Conservation (phyloP, 2,113 vertebrate species). For the Sclerurus mexicanus region DNA sequence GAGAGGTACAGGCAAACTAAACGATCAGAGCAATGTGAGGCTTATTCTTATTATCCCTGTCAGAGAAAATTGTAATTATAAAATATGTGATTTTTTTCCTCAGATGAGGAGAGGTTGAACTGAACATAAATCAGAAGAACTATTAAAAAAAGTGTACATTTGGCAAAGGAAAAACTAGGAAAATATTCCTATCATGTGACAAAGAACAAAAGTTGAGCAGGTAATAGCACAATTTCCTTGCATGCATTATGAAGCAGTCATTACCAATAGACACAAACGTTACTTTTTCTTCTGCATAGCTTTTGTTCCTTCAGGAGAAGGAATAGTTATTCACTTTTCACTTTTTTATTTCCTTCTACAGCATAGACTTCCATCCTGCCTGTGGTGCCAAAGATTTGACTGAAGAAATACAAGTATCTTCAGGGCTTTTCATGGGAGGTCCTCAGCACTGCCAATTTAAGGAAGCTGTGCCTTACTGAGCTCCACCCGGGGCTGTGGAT, state of each 20-base stretch:
- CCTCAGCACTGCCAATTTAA: background rate
- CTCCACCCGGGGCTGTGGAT: accelerated
- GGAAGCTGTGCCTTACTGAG: background rate
- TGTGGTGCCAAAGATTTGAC: background rate
- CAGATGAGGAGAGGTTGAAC: background rate
- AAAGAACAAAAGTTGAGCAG: background rate
- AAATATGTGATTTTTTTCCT: background rate
- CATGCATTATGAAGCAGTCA: background rate
- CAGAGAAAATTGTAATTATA: background rate
- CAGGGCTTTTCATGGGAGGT: background rate
- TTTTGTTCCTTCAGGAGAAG: background rate
- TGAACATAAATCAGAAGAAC: background rate
- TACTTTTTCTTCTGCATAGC: background rate
- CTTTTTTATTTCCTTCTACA: background rate
- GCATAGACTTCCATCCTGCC: background rate
- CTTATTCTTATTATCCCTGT: background rate
- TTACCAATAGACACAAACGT: background rate
- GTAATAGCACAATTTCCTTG: background rate
- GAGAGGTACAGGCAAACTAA: background rate
- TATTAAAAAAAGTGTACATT: background rate
- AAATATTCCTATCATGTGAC: background rate
- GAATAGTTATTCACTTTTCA: background rate
- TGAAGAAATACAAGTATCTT: background rate
- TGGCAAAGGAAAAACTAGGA: background rate
- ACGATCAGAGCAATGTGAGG: background rate